phyloP scores from a whole-genome alignment of 2,113 vertebrate species.

The Herpetotheres cachinnans region DNA sequence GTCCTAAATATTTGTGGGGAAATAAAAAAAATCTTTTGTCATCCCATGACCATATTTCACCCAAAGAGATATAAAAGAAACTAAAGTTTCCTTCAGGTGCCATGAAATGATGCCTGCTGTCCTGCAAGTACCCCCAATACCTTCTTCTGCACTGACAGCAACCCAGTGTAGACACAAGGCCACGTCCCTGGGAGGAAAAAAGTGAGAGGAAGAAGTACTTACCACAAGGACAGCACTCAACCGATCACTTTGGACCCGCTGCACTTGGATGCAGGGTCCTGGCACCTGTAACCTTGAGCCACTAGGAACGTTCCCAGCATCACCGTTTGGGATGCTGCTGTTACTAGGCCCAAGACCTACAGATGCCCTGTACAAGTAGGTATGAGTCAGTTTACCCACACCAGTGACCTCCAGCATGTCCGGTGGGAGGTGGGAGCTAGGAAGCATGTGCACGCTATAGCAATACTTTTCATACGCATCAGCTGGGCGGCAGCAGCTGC shows the following conservation, averaged over 20 bases:
- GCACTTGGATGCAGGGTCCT: constrained; percentile 66
- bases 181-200: not conserved
- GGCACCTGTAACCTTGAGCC: constrained; percentile 62
- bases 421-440: constrained; percentile 43
- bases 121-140: not conserved
- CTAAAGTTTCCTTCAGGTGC: not conserved
- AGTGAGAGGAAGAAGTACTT: constrained; percentile 38
- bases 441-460: constrained; percentile 59
- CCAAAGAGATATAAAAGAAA: not conserved
- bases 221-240: constrained; percentile 60
- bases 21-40: not conserved
- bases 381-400: constrained; percentile 73
- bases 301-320: constrained; percentile 45
- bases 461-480: constrained; percentile 43
- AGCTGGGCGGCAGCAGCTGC: not conserved
- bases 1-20: accelerated
- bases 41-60: not conserved
- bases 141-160: not conserved
- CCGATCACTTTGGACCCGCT: constrained; percentile 68
- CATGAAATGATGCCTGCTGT: not conserved
- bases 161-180: not conserved
- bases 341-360: constrained; percentile 59
- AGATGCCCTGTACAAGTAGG: constrained; percentile 67
- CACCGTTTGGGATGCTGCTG: constrained; percentile 37
- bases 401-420: constrained; percentile 69